A percentile compares a stretch with the other conserved stretches of the same genome.
Conservation (phyloP, 2,888 invertebrate species). For the Ypsolopha scabrella region DNA sequence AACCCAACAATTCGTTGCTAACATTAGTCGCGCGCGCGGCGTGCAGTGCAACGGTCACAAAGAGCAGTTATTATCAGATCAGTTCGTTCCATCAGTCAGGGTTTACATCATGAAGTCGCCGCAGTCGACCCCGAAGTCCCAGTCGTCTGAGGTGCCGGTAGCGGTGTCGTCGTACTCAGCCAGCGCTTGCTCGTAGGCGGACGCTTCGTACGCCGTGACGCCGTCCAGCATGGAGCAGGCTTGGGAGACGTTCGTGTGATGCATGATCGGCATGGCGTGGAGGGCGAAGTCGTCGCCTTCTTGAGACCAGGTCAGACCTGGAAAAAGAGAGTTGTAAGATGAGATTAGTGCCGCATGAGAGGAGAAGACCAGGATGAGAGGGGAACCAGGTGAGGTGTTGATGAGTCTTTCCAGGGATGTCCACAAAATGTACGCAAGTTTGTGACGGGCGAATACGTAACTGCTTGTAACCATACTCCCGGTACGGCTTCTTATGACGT, state of each 20-base stretch:
- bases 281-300: constrained; percentile 76
- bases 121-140: constrained; percentile 79
- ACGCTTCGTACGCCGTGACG: constrained; percentile 72
- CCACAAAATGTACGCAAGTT: too few relatives aligned
- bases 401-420: too few relatives aligned
- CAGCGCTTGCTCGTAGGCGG: constrained; percentile 69
- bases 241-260: constrained; percentile 73
- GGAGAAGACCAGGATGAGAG: too few relatives aligned
- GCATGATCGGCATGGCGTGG: constrained; percentile 74
- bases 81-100: neutral
- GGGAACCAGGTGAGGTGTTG: too few relatives aligned
- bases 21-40: too few relatives aligned
- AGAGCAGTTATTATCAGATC: too few relatives aligned
- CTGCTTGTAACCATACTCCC: too few relatives aligned
- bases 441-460: too few relatives aligned
- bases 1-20: too few relatives aligned
- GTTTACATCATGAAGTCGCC: constrained; percentile 78
- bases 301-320: constrained; percentile 75
- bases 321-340: constrained; percentile 15
- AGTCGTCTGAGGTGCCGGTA: constrained; percentile 68
- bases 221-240: constrained; percentile 67
- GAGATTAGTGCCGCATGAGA: too few relatives aligned
- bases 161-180: constrained; percentile 69
- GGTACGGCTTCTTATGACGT: too few relatives aligned
- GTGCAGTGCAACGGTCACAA: too few relatives aligned